Conservation (phyloP, 2,888 invertebrate genomes). For the Corbicula japonica region DNA sequence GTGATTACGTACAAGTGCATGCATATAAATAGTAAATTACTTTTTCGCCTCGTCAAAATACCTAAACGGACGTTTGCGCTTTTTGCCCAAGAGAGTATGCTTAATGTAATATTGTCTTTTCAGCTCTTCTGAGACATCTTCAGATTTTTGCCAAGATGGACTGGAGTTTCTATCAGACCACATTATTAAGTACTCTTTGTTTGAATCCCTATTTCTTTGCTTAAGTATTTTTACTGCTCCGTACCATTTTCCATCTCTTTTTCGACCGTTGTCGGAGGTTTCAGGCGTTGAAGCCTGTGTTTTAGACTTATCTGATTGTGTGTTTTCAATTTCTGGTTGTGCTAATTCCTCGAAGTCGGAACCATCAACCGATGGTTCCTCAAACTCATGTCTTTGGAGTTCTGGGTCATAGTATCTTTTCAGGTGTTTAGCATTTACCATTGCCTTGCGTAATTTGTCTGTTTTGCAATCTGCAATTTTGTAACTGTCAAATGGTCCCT, state of each 20-base stretch:
- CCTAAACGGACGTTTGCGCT: neutral
- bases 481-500: constrained; percentile 20
- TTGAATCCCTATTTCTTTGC: constrained; percentile 8
- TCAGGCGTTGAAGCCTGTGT: no score
- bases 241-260: neutral
- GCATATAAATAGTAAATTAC: neutral
- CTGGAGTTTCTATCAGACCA: neutral
- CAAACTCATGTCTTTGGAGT: neutral
- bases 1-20: neutral
- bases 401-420: constrained; percentile 8
- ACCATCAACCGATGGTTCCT: no score
- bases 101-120: constrained; percentile 18
- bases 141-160: constrained; percentile 21
- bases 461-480: neutral
- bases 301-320: no score
- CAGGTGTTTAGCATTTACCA: constrained; percentile 17
- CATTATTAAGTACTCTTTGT: constrained; percentile 6
- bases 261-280: no score
- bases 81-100: constrained; percentile 16
- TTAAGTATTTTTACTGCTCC: constrained; percentile 8
- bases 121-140: constrained; percentile 8
- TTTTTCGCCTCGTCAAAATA: neutral
- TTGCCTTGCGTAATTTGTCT: neutral
- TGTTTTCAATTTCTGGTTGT: no score
- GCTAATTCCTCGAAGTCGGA: neutral